Evolutionary conservation across 2,113 vertebrate species (phyloP).

Genomic region (Stigmatopora nigra): DNA sequence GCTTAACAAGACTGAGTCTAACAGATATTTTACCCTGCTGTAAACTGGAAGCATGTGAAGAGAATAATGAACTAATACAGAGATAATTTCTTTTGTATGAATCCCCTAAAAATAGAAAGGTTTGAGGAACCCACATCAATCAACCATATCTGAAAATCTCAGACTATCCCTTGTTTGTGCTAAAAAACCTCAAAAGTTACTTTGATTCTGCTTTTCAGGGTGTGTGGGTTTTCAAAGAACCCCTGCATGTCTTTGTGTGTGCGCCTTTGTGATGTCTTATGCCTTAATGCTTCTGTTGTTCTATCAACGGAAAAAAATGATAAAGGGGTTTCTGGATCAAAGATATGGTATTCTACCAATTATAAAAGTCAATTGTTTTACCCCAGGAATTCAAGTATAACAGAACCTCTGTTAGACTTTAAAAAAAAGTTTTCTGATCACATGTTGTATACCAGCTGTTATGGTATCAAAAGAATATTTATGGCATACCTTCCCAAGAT

Average conservation of each 20-base stretch:
- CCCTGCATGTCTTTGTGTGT: background rate
- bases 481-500: slow-evolving; percentile 10
- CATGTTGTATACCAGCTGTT: slow-evolving; percentile 1
- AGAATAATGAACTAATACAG: background rate
- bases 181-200: slow-evolving; percentile 13
- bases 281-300: background rate
- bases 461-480: slow-evolving; percentile 3
- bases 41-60: slow-evolving; percentile 19
- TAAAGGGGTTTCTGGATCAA: too few relatives aligned
- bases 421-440: background rate
- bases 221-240: slow-evolving; percentile 28
- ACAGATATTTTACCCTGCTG: slow-evolving; percentile 23
- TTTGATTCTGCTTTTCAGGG: slow-evolving; percentile 25
- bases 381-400: too few relatives aligned
- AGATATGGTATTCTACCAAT: too few relatives aligned
- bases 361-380: too few relatives aligned
- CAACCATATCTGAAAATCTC: background rate
- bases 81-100: background rate
- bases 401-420: too few relatives aligned
- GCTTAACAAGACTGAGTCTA: slow-evolving; percentile 41
- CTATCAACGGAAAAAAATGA: too few relatives aligned
- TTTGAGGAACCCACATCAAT: background rate
- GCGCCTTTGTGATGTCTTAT: background rate
- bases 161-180: background rate
- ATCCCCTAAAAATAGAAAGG: background rate